Evolutionary conservation across 2,888 invertebrate genomes (phyloP).

Genomic region (Drosophila helvetica): DNA sequence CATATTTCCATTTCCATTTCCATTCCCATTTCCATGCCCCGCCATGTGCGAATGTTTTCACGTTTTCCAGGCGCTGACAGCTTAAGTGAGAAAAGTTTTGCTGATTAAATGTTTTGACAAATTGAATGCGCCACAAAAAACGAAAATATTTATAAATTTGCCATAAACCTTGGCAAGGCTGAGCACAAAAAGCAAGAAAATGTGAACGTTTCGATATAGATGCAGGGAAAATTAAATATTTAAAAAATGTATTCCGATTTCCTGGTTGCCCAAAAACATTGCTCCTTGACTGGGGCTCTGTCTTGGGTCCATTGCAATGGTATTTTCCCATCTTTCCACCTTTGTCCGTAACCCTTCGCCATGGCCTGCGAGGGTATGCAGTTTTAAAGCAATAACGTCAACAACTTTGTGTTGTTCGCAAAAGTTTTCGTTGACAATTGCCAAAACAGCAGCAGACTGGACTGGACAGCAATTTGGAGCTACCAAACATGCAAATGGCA

Average conservation of each 20-base stretch:
- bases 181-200: neutral
- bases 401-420: constrained; percentile 49
- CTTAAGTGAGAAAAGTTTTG: constrained; percentile 76
- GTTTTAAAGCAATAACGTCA: constrained; percentile 75
- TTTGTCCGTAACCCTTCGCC: constrained; percentile 23
- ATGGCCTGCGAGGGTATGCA: constrained; percentile 49
- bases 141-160: constrained; percentile 39
- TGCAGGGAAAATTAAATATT: too few relatives aligned
- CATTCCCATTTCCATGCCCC: constrained; percentile 4
- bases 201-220: neutral
- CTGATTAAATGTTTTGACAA: constrained; percentile 78
- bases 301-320: constrained; percentile 13
- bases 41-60: constrained; percentile 42
- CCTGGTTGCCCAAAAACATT: too few relatives aligned
- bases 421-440: constrained; percentile 76
- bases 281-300: neutral
- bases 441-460: constrained; percentile 62
- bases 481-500: constrained; percentile 75
- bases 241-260: neutral
- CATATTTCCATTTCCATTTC: constrained; percentile 2
- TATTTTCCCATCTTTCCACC: constrained; percentile 40
- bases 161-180: neutral
- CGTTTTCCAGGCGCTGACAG: constrained; percentile 68
- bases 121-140: constrained; percentile 57
- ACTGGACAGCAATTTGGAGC: constrained; percentile 68